Percentiles rank a stretch among this genome's conserved stretches.
Conservation (phyloP, 2,113 vertebrate genomes). For the Phaethornis superciliosus region DNA sequence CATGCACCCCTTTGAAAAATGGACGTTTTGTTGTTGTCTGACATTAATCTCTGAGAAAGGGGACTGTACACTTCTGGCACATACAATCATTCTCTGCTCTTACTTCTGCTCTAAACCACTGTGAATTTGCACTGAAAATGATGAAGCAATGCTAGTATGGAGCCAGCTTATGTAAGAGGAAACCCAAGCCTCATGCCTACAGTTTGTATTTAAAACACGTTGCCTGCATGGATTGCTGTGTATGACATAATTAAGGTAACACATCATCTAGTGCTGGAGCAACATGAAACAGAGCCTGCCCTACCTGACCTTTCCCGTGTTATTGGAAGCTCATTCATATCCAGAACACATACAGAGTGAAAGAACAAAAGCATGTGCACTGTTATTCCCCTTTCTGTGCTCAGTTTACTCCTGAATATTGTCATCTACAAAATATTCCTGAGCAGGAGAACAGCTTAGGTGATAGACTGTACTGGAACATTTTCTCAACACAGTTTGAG, state of each 20-base stretch:
- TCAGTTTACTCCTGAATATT: neutral
- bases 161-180: neutral
- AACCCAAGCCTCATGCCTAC: neutral
- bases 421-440: neutral
- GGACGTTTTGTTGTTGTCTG: neutral
- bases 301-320: neutral
- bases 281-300: neutral
- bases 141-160: neutral
- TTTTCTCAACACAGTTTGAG: neutral
- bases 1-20: rapidly evolving
- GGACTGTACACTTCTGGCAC: neutral
- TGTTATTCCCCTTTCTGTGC: neutral
- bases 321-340: neutral
- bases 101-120: neutral
- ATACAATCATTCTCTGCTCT: neutral
- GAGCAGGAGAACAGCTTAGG: neutral
- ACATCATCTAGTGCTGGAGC: neutral
- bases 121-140: neutral
- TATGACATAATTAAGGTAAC: neutral
- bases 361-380: neutral
- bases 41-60: neutral
- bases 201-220: neutral
- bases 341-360: neutral
- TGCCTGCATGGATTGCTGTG: neutral
- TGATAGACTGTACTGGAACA: neutral